Evolutionary conservation across 2,888 invertebrate genomes (phyloP).

Genomic region (Clunio marinus): DNA sequence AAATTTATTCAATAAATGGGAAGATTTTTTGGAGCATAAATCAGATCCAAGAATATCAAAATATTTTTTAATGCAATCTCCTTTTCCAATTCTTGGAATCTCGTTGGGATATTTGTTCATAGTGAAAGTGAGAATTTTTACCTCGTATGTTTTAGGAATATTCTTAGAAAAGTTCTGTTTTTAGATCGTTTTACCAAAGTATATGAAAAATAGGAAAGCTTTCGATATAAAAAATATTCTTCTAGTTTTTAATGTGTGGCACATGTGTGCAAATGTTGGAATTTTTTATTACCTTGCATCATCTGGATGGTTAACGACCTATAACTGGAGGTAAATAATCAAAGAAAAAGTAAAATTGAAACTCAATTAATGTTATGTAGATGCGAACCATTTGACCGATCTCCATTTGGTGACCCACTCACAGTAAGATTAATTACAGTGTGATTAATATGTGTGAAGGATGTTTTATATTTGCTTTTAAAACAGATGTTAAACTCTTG

Average conservation of each 20-base stretch:
- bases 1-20: background rate
- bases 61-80: background rate
- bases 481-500: background rate
- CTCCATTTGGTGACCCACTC: background rate
- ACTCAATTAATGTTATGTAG: no score
- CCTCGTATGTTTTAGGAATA: background rate
- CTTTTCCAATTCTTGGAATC: background rate
- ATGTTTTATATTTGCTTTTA: background rate
- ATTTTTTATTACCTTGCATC: background rate
- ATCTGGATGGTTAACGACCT: background rate
- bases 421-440: background rate
- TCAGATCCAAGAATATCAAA: background rate
- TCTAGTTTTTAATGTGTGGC: background rate
- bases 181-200: background rate
- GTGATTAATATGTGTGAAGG: background rate
- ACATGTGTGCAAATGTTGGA: background rate
- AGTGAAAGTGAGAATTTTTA: background rate
- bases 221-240: background rate
- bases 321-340: slow-evolving; percentile 8
- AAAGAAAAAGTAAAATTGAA: no score
- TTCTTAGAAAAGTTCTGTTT: background rate
- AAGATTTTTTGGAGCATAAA: background rate
- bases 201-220: background rate
- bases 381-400: background rate
- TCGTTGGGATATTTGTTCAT: background rate